phyloP scores from a whole-genome alignment of 2,888 invertebrate species.

The Euproctis similis region DNA sequence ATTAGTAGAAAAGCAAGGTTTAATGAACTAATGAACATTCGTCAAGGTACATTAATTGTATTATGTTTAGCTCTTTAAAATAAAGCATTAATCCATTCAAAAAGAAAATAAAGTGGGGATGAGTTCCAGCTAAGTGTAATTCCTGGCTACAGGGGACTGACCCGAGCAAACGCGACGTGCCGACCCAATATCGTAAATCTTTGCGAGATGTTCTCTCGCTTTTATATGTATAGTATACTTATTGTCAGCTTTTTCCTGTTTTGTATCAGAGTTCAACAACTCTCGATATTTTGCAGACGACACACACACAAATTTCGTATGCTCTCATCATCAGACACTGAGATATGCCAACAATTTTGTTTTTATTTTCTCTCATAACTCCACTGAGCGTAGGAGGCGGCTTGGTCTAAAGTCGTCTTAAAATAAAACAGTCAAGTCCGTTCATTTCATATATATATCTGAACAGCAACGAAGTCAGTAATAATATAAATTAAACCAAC shows the following conservation, averaged over 20 bases:
- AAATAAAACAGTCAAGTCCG: too few relatives aligned
- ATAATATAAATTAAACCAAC: too few relatives aligned
- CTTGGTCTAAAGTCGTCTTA: too few relatives aligned
- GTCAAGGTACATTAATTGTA: too few relatives aligned
- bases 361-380: conserved; percentile 17
- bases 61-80: too few relatives aligned
- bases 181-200: conserved; percentile 49
- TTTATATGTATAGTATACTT: too few relatives aligned
- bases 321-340: conserved; percentile 13
- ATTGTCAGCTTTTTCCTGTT: conserved; percentile 44
- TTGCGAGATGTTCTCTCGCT: conserved; percentile 28
- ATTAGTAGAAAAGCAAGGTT: too few relatives aligned
- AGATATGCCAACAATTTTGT: conserved; percentile 6
- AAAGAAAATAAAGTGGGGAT: conserved; percentile 24
- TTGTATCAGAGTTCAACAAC: conserved; percentile 43
- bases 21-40: too few relatives aligned
- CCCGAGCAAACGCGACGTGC: conserved; percentile 35
- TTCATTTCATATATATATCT: too few relatives aligned
- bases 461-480: too few relatives aligned
- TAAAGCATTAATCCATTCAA: too few relatives aligned
- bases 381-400: too few relatives aligned
- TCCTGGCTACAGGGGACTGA: conserved; percentile 40
- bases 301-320: conserved; percentile 26
- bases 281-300: conserved; percentile 32
- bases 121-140: conserved; percentile 31